phyloP scores from a whole-genome alignment of 2,113 vertebrate species.

The Daboia siamensis region DNA sequence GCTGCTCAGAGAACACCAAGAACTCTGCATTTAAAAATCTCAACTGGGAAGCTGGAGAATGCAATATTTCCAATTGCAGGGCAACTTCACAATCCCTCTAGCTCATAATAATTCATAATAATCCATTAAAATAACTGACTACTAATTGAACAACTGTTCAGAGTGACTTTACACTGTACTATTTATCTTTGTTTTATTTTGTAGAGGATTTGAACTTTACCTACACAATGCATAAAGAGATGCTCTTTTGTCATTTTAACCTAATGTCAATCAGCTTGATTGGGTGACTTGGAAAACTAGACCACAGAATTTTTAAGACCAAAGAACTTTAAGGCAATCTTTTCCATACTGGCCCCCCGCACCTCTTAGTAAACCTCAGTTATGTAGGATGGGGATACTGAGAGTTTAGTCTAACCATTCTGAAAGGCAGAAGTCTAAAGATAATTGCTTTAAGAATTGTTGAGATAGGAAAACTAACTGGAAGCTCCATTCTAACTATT shows the following conservation, averaged over 20 bases:
- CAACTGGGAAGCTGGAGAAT: neutral
- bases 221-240: neutral
- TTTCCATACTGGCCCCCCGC: neutral
- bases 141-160: neutral
- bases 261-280: neutral
- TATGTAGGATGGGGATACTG: neutral
- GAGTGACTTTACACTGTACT: neutral
- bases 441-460: neutral
- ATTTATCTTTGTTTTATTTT: neutral
- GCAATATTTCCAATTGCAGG: neutral
- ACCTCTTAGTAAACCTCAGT: neutral
- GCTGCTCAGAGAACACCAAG: neutral
- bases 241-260: neutral
- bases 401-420: neutral
- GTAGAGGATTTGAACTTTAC: neutral
- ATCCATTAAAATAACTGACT: neutral
- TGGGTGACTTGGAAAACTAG: neutral
- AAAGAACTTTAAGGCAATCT: neutral
- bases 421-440: neutral
- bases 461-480: neutral
- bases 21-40: neutral
- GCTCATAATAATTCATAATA: neutral
- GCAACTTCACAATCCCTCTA: neutral
- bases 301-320: neutral
- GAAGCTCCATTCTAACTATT: neutral